phyloP scores from a whole-genome alignment of 2,797 vertebrate species.

The Acanthiza pusilla region DNA sequence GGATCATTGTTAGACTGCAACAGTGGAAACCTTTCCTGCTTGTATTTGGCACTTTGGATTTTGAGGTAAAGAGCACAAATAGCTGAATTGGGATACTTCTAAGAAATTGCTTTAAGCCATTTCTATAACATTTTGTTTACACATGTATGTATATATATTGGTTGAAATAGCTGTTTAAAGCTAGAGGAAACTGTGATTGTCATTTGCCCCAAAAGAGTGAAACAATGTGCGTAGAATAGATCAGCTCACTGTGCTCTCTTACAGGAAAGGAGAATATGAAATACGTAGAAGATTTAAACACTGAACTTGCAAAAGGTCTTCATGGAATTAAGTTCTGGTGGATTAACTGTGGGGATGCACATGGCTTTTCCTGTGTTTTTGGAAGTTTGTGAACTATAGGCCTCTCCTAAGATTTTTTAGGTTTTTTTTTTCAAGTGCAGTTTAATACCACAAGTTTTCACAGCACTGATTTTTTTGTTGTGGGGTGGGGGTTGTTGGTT shows the following conservation, averaged over 20 bases:
- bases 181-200: not conserved
- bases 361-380: not conserved
- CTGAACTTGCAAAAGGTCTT: not conserved
- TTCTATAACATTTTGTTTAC: conserved; percentile 23
- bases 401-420: not conserved
- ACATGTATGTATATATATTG: not conserved
- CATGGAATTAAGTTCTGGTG: not conserved
- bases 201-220: not conserved
- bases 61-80: conserved; percentile 27
- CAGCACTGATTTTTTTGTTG: not conserved
- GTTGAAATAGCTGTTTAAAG: conserved; percentile 11
- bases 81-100: not conserved
- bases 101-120: not conserved
- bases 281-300: not conserved
- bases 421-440: not conserved
- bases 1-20: conserved; percentile 15
- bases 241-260: not conserved
- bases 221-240: not conserved
- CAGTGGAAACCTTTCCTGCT: conserved; percentile 15
- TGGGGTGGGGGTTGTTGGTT: not conserved
- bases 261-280: not conserved
- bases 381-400: not conserved
- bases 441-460: not conserved
- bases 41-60: conserved; percentile 24
- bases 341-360: not conserved